Conservation (phyloP, 2,888 invertebrate species). For the Malachius bipustulatus region DNA sequence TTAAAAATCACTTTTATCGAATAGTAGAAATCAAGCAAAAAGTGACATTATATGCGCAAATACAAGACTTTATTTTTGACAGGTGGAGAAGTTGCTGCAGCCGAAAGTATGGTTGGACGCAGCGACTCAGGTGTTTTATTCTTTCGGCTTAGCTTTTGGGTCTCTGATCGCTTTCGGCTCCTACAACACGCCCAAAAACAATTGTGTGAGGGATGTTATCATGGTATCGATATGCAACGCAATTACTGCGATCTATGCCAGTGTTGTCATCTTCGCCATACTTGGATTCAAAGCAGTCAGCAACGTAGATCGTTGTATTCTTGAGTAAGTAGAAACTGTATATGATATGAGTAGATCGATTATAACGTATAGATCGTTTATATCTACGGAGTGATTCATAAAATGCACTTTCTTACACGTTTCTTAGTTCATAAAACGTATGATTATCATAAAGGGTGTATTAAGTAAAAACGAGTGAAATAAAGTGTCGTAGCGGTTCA, state of each 20-base stretch:
- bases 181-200: conserved; percentile 89
- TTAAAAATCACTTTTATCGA: no score
- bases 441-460: no score
- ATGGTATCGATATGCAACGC: conserved; percentile 88
- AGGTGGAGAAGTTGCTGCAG: conserved; percentile 74
- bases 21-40: no score
- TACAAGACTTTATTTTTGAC: conserved; percentile 23
- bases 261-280: conserved; percentile 89
- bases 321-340: conserved; percentile 52
- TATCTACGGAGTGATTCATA: no score
- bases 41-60: no score
- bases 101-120: conserved; percentile 93
- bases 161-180: conserved; percentile 92
- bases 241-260: conserved; percentile 87
- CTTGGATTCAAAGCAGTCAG: conserved; percentile 91
- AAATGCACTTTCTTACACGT: no score
- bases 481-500: no score
- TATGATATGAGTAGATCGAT: no score
- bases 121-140: conserved; percentile 94
- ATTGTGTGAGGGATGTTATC: conserved; percentile 84
- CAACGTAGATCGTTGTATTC: conserved; percentile 75
- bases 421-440: no score
- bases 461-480: no score
- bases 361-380: no score
- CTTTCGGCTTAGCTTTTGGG: conserved; percentile 89